Conservation (phyloP, 2,797 vertebrate genomes). For the Spea hammondii region DNA sequence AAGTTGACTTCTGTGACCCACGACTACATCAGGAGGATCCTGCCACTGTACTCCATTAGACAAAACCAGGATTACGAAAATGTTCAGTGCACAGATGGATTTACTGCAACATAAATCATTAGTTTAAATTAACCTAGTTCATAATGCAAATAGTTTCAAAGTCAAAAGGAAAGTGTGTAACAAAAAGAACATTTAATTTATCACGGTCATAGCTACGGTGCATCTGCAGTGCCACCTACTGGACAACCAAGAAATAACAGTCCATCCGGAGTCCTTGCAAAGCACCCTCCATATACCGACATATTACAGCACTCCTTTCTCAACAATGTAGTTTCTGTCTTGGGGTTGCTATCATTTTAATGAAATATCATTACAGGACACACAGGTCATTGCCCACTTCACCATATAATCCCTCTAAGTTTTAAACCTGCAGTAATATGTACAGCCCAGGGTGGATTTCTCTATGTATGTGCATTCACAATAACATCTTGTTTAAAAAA, state of each 20-base stretch:
- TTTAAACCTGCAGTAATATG: too few relatives aligned
- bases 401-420: too few relatives aligned
- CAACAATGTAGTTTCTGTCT: too few relatives aligned
- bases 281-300: too few relatives aligned
- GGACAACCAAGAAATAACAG: background rate
- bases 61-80: conserved; percentile 11
- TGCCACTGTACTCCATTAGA: conserved; percentile 20
- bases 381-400: too few relatives aligned
- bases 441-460: too few relatives aligned
- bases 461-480: too few relatives aligned
- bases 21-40: background rate
- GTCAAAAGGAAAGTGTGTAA: conserved; percentile 8
- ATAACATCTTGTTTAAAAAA: too few relatives aligned
- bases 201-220: background rate
- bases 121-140: conserved; percentile 22
- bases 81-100: conserved; percentile 5
- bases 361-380: too few relatives aligned
- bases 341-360: too few relatives aligned
- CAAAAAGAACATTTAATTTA: conserved; percentile 1
- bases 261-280: too few relatives aligned
- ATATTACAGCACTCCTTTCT: too few relatives aligned
- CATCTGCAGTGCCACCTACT: conserved; percentile 36
- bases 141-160: conserved; percentile 25
- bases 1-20: background rate
- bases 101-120: conserved; percentile 22